Evolutionary conservation across 30 jellyfish, hydroid and myxozoan species (phyloP), one percentile per base, ranked within the genome.

Genomic region (Turritopsis dohrnii): DNA sequence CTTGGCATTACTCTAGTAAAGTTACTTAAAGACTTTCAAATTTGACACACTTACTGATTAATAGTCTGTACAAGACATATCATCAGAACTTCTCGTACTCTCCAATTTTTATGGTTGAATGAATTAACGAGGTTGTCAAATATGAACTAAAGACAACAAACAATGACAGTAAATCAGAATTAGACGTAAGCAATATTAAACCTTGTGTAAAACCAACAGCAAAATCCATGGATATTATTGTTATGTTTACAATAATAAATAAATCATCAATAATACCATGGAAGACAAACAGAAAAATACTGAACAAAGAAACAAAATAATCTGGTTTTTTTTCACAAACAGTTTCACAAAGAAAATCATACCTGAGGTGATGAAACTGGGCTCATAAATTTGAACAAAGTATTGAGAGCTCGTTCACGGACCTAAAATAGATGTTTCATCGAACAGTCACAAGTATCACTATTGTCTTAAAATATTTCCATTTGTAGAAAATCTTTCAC

Each of bases 301-400:
- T n/a, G n/a, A n/a, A n/a, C n/a, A n/a, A n/a, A n/a, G n/a, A n/a
- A n/a, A n/a, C n/a, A n/a, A n/a, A n/a, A n/a, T n/a, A n/a, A n/a
- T n/a, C n/a, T n/a, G n/a, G n/a, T n/a, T n/a, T n/a, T n/a, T n/a
- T n/a, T n/a, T n/a, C n/a, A n/a, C n/a, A n/a, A n/a, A n/a, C n/a
- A n/a, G n/a, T n/a, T n/a, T n/a, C n/a, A n/a, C n/a, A n/a, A n/a
- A n/a, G n/a, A n/a, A n/a, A n/a, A n/a, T 18, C 22, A 21, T 29
- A 94, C 99, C 96, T 94, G 99, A 16, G 99, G 99, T 21, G 79
- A 52, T 71, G 99, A 83, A 7, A 88, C 99, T 80, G 96, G 97
- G 72, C 85, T 93, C 97, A 94, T 94, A 4, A 81, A 88, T 66
- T 82, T 94, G 84, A 85, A 72, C 22, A 94, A 28, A 13, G 89